Conservation (phyloP, 2,113 vertebrate genomes). For the Cichladusa arquata region DNA sequence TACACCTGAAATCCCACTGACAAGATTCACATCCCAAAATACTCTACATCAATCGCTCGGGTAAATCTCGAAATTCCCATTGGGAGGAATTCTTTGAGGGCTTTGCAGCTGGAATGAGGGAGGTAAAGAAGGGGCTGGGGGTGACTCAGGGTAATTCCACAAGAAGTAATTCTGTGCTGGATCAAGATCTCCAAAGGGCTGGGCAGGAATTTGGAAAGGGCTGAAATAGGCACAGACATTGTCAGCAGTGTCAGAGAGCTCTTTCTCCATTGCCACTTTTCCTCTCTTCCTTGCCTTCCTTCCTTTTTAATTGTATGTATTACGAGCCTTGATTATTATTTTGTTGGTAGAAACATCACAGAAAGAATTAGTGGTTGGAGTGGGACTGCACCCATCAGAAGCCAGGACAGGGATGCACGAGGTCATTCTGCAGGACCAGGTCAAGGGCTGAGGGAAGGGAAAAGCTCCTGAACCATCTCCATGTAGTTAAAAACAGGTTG, state of each 20-base stretch:
- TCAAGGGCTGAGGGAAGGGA: not conserved
- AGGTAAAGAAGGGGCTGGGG: not conserved
- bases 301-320: rapidly evolving
- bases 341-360: not conserved
- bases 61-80: not conserved
- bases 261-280: not conserved
- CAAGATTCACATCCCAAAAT: not conserved
- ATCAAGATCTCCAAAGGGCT: not conserved
- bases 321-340: rapidly evolving
- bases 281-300: not conserved
- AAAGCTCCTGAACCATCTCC: not conserved
- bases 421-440: not conserved
- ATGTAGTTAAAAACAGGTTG: rapidly evolving
- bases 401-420: too few species aligned
- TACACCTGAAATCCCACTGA: not conserved
- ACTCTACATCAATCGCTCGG: rapidly evolving
- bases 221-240: rapidly evolving
- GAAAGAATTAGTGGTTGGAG: not conserved
- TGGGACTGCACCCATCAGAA: not conserved
- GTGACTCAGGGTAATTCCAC: not conserved
- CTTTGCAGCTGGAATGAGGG: not conserved
- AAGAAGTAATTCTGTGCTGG: not conserved
- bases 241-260: too few species aligned
- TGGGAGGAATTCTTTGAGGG: not conserved
- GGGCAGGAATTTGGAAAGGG: not conserved